These are phyloP conservation scores for Eupithecia exiguata DNA, from an alignment of 2,888 invertebrate genomes.

Conservation along the genomic window DNA sequence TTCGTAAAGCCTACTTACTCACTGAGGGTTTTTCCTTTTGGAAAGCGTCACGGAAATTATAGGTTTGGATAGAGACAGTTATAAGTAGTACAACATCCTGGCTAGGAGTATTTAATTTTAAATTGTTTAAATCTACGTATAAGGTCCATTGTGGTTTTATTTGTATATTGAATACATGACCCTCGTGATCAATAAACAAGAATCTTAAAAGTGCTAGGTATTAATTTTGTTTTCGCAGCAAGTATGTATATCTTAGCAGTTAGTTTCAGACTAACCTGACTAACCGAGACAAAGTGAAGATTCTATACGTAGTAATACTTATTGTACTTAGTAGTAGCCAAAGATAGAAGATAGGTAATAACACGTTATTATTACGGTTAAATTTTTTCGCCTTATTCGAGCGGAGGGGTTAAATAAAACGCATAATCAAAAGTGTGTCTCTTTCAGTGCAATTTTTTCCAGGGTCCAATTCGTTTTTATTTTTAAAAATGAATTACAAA, in stretches of 20 bases:
- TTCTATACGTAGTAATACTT: neutral
- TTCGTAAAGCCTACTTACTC: neutral
- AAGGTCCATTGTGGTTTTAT: neutral
- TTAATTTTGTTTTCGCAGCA: neutral
- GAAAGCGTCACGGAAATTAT: slow-evolving; percentile 6
- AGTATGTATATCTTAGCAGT: neutral
- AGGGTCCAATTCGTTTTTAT: neutral
- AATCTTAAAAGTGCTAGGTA: neutral
- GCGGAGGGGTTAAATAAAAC: neutral
- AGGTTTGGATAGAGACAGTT: neutral
- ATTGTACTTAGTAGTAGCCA: too few relatives aligned
- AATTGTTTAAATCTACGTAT: neutral
- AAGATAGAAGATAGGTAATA: too few relatives aligned
- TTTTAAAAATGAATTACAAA: neutral
- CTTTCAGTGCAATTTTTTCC: neutral
- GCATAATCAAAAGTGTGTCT: neutral
- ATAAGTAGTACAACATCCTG: neutral
- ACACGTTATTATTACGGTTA: too few relatives aligned
- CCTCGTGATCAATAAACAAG: neutral
- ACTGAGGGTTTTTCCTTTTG: slow-evolving; percentile 3
- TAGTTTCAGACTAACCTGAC: neutral
- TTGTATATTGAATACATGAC: neutral
- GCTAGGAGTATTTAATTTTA: neutral
- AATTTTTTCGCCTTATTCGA: too few relatives aligned
- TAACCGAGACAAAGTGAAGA: neutral